A percentile compares a stretch with the other conserved stretches of the same genome.
These are phyloP conservation scores for Diceros bicornis DNA, from an alignment of 2,797 vertebrate genomes.

Conservation along the genomic window DNA sequence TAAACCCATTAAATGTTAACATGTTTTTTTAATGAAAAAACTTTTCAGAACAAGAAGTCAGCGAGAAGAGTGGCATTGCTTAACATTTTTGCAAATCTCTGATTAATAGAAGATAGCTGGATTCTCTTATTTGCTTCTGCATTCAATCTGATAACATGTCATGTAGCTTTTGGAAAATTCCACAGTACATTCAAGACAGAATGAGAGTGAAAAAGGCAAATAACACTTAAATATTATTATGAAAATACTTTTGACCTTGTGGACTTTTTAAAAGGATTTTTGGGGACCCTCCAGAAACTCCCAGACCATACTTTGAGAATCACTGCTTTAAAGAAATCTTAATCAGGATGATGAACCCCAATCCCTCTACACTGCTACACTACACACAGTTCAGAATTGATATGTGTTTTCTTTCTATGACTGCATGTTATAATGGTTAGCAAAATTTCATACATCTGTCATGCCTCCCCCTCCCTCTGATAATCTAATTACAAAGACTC, in stretches of 20 bases:
- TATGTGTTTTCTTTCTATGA: neutral
- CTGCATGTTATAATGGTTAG: neutral
- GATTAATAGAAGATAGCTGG: neutral
- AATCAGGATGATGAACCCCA: neutral
- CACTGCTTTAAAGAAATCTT: neutral
- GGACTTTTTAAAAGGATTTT: neutral
- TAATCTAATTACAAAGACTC: neutral
- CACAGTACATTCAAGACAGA: neutral
- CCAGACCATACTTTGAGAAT: neutral
- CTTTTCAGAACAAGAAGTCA: neutral
- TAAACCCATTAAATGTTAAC: neutral
- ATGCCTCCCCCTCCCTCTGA: neutral
- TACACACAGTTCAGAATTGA: neutral
- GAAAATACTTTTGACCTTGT: neutral
- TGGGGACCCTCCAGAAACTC: neutral
- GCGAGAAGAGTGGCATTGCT: neutral
- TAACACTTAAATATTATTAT: neutral
- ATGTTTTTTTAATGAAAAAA: constrained; percentile 20
- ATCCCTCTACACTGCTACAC: neutral
- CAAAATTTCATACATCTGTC: neutral
- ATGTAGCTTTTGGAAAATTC: neutral
- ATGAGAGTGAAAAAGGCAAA: neutral
- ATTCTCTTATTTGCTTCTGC: neutral
- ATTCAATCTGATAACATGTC: neutral
- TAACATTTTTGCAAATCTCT: constrained; percentile 9